phyloP scores from a whole-genome alignment of 2,113 vertebrate species.

The Mustela nigripes region DNA sequence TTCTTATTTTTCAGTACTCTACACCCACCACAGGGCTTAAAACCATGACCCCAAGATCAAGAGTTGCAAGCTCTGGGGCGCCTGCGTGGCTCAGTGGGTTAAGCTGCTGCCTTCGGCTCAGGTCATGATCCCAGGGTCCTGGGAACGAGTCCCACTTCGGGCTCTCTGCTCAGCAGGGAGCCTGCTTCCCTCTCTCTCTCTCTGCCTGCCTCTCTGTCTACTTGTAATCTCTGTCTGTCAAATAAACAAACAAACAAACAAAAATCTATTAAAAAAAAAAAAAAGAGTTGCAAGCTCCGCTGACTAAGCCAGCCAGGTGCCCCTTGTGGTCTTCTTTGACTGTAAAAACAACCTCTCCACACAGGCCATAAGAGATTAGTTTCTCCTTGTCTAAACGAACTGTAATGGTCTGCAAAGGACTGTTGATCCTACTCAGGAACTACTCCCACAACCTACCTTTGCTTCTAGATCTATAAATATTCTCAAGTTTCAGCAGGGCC shows the following conservation, averaged over 20 bases:
- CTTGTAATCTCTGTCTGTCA: no score
- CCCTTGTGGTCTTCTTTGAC: neutral
- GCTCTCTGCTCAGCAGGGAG: no score
- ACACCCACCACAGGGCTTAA: neutral
- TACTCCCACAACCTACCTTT: no score
- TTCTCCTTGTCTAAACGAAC: neutral
- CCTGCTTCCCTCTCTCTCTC: no score
- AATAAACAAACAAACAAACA: no score
- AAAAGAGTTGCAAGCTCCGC: neutral
- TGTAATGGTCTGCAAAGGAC: neutral
- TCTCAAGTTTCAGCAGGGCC: neutral
- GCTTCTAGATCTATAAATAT: neutral
- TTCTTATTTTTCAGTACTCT: neutral
- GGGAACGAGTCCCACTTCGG: no score
- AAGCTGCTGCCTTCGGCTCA: no score
- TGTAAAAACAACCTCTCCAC: neutral
- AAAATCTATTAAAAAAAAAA: no score
- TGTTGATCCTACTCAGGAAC: neutral
- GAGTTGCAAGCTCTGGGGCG: neutral
- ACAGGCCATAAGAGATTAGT: neutral
- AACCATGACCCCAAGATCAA: neutral
- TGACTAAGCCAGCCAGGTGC: neutral
- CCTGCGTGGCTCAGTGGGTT: no score
- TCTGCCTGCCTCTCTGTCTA: no score
- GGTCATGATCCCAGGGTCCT: no score